Base-by-base conservation (phyloP, 2,113 vertebrate species). In the Neolamprologus fasciatus region DNA sequence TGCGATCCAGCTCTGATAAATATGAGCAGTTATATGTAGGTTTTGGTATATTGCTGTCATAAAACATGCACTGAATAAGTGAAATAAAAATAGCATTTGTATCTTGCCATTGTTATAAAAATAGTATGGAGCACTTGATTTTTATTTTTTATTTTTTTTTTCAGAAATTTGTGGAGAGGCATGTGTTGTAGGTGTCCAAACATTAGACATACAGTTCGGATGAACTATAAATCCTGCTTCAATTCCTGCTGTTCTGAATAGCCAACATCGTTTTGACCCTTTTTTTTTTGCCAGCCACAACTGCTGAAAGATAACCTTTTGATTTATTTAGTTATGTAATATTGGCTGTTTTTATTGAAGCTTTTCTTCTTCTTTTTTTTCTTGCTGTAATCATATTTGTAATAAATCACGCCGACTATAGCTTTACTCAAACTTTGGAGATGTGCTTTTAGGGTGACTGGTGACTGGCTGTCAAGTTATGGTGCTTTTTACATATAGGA, bases 71-170 rank as follows among this genome's bases (percentile, higher is more conserved):
- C 40, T 10, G 13, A 45, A 10, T 45, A 17, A 73, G 68, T 73
- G 68, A 45, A 73, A 45, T 73, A 45, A 73, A 73, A 45, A 26
- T 45, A 21, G 7, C 63, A 68, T 68, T 42, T 73, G n/a, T 45
- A 14, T 73, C 4, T 73, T 45, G 13, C 12, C 6, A 66, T 66
- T 66, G 61, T 66, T 66, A 35, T 12, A 23, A 16, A 26, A 71
- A 7, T 73, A 26, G 12, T 14, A 26, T 73, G 21, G 21, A 73
- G 8, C 14, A 17, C 5, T 47, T 47, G 3, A 19, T 61, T 61
- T 21, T 14, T 0, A 2, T 21, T 12, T 7, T 4, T 11, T 4
- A 1, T 4, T 9, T 2, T 58, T 31, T 45, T 66, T 26, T 26
- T 37, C 21, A 45, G 66, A 42, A 73, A 73, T 73, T 26, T 45